These are phyloP conservation scores for Saturnia pavonia DNA, from an alignment of 2,888 invertebrate species.

Conservation along the genomic window DNA sequence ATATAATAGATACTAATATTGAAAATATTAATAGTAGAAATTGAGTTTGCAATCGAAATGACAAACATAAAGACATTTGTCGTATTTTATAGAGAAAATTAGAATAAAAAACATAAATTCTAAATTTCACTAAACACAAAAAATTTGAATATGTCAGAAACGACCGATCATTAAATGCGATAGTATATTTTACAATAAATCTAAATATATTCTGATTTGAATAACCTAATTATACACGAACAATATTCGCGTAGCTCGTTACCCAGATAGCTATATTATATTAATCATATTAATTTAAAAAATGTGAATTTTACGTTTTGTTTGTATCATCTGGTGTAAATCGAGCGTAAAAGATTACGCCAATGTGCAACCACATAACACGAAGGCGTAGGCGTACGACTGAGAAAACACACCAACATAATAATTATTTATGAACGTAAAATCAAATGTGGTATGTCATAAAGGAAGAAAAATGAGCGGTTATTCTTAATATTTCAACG, in stretches of 20 bases:
- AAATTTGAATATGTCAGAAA: neutral
- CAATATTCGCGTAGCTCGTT: neutral
- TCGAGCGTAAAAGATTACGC: slow-evolving; percentile 10
- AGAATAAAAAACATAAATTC: neutral
- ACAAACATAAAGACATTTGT: neutral
- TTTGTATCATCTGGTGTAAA: neutral
- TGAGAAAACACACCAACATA: slow-evolving; percentile 28
- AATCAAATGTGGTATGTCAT: slow-evolving; percentile 50
- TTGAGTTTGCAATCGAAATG: neutral
- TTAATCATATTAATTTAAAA: neutral
- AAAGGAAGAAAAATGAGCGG: slow-evolving; percentile 53
- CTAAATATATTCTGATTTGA: neutral
- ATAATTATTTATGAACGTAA: slow-evolving; percentile 54
- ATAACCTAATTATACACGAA: neutral
- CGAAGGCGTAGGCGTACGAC: slow-evolving; percentile 16
- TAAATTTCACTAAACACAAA: neutral
- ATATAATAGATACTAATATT: neutral
- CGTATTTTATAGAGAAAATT: neutral
- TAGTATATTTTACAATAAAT: neutral
- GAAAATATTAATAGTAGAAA: neutral
- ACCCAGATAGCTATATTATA: neutral
- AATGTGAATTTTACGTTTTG: slow-evolving; percentile 2
- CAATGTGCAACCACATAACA: slow-evolving; percentile 24
- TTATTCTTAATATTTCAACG: slow-evolving; percentile 44
- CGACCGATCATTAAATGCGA: neutral